Evolutionary conservation across 1,140 invertebrate species (phyloP), one percentile per base, ranked within the genome.

Genomic region (Leptinotarsa undecemlineata): DNA sequence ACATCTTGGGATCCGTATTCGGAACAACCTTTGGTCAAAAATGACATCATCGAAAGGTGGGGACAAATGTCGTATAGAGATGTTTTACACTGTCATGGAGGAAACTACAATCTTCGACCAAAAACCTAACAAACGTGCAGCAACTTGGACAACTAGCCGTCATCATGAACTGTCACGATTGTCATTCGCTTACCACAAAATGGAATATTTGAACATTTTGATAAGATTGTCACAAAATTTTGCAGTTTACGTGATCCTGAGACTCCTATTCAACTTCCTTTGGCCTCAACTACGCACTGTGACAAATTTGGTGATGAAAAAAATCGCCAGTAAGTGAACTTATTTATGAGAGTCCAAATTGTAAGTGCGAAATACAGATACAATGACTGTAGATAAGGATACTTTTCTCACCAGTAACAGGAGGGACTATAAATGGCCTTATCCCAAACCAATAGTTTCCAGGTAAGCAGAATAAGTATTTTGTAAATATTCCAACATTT

Each of bases 401-500:
- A 80, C 82, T 82, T 89, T 89, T 76, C 78, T 82, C 19, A 86
- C 87, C 11, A 84, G 82, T 17, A 85, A 81, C 62, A 86, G 85
- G 42, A 84, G 84, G 68, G 88, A 89, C 74, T 90, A 85, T 76
- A 85, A 85, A 78, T 90, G 89, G 88, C 88, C 89, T 0, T 87
- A 87, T 82, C 82, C 86, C 48, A 87, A 89, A 76, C 87, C 87
- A 1, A 76, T 89, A 15, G 79, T 87, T 13, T 85, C 86, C 73
- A 89, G 86, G 87, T 86, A 71, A 42, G 33, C 33, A 42, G 8
- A 42, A 42, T 42, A 3, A 42, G 0, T 42, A 42, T 42, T 42
- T 42, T 3, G 33, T 42, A 42, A 42, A 42, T 42, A 42, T 11
- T 42, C 33, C 8, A 42, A 42, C 8, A 42, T 42, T 2, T 42